Conservation (phyloP, 2,888 invertebrate species). For the Seira sanloemensis region DNA sequence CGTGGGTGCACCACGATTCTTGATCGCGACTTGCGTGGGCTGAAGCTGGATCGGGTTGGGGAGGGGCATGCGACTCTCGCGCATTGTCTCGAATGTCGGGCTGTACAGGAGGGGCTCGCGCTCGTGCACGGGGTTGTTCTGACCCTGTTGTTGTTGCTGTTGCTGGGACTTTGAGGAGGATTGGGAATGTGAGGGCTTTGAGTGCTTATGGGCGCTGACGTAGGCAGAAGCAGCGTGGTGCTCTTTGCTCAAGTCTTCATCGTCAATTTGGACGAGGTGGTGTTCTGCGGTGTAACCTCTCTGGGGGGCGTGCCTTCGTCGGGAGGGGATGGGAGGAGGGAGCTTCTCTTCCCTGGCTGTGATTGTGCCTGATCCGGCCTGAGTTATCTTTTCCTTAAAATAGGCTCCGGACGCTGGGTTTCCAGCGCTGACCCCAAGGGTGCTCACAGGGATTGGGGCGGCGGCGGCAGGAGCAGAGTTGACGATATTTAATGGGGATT, state of each 20-base stretch:
- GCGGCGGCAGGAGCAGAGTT: too few relatives aligned
- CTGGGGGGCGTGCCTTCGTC: constrained; percentile 51
- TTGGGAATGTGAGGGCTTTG: constrained; percentile 1
- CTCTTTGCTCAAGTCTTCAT: constrained; percentile 34
- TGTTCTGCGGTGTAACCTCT: constrained; percentile 55
- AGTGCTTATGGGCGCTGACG: constrained; percentile 12
- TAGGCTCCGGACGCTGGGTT: background rate
- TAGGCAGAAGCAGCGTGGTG: background rate
- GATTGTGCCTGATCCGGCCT: constrained; percentile 19
- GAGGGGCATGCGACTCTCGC: constrained; percentile 32
- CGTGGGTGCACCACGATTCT: constrained; percentile 46
- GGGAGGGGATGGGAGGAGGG: constrained; percentile 9
- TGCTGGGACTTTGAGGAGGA: background rate
- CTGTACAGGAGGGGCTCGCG: constrained; percentile 50
- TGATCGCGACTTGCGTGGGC: constrained; percentile 52
- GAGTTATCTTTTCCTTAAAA: constrained; percentile 47
- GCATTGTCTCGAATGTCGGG: constrained; percentile 51
- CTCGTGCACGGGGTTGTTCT: constrained; percentile 17
- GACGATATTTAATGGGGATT: background rate
- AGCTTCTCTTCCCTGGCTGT: constrained; percentile 30
- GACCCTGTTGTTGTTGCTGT: background rate
- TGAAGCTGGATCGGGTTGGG: constrained; percentile 61
- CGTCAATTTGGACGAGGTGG: constrained; percentile 35
- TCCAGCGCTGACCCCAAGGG: background rate
- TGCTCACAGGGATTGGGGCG: too few relatives aligned